These are phyloP conservation scores for Dryobota labecula DNA, from an alignment of 2,888 invertebrate species.

Conservation along the genomic window DNA sequence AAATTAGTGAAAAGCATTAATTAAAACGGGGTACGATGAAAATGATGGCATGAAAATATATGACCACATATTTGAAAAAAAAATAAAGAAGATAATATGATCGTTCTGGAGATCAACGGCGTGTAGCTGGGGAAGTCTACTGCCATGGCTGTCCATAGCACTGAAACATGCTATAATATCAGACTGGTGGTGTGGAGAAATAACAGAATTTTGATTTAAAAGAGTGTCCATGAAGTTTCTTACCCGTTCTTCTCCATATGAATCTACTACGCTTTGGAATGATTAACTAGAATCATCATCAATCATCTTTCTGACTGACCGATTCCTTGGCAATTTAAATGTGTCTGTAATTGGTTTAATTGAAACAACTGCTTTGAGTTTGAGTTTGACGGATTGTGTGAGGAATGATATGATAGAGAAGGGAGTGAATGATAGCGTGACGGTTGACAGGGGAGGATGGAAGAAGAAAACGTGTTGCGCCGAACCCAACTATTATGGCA, in stretches of 20 bases:
- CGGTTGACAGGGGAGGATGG: no score
- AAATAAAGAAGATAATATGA: no score
- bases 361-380: background rate
- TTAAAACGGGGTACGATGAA: background rate
- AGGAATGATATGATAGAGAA: no score
- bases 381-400: no score
- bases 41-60: background rate
- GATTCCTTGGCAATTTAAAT: background rate
- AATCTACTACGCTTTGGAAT: background rate
- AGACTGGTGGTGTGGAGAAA: background rate
- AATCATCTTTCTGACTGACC: background rate
- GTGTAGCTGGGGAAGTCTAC: background rate
- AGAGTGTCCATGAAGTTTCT: background rate
- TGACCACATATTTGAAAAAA: background rate
- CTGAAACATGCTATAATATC: background rate
- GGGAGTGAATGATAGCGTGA: no score
- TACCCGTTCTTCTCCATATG: background rate
- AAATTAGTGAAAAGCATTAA: conserved; percentile 13
- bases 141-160: background rate
- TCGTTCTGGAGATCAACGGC: background rate
- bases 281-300: background rate
- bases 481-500: no score
- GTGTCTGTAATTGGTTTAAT: background rate
- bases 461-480: no score
- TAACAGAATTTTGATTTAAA: background rate